phyloP scores from a whole-genome alignment of 92 coral and sea anemone species.

The Phenganax marumi region DNA sequence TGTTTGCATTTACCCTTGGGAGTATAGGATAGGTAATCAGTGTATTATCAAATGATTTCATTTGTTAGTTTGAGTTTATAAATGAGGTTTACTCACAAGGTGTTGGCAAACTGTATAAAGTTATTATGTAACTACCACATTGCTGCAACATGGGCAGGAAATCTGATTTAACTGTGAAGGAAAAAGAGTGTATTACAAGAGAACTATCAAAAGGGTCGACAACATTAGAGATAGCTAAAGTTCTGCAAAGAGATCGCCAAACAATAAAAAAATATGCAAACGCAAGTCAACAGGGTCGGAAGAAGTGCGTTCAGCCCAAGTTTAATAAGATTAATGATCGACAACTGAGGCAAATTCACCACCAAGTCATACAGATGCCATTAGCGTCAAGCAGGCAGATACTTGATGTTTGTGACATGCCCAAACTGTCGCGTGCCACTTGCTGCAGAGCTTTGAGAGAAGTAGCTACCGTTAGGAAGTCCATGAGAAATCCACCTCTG shows the following conservation, averaged over 20 bases:
- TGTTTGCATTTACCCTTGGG: too few species aligned
- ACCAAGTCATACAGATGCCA: background rate
- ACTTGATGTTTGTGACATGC: background rate
- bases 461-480: background rate
- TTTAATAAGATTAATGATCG: slow-evolving; percentile 10
- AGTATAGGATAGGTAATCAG: too few species aligned
- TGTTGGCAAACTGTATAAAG: too few species aligned
- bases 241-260: slow-evolving; percentile 4
- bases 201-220: background rate
- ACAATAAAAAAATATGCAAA: background rate
- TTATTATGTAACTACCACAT: too few species aligned
- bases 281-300: background rate
- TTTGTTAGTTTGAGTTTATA: too few species aligned
- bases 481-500: slow-evolving; percentile 9
- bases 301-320: background rate
- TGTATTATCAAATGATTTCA: too few species aligned
- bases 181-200: background rate
- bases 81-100: too few species aligned
- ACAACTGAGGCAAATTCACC: background rate
- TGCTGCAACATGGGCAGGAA: too few species aligned
- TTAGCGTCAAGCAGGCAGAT: background rate
- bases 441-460: slow-evolving; percentile 27
- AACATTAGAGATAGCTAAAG: slow-evolving; percentile 10
- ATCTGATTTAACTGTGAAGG: background rate
- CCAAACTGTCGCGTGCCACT: background rate